phyloP scores from a whole-genome alignment of 1,140 invertebrate genomes.

The Nebria ingens region DNA sequence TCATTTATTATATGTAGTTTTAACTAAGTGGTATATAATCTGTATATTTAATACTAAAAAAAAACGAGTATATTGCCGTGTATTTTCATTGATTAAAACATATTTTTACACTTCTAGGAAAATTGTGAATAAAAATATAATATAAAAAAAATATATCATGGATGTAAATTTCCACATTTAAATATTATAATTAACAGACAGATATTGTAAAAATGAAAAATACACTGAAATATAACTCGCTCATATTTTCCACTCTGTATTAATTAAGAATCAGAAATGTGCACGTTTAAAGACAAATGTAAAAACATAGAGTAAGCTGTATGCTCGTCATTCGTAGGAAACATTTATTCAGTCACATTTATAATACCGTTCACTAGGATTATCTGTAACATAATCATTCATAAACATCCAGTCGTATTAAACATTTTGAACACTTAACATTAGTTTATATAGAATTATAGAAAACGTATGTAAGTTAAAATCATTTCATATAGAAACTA shows the following conservation, averaged over 20 bases:
- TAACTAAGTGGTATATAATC: not conserved
- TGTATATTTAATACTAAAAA: constrained; percentile 5
- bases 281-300: not conserved
- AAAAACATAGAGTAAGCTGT: not conserved
- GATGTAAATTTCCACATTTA: not conserved
- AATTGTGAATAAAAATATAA: constrained; percentile 9
- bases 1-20: not conserved
- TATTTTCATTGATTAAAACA: constrained; percentile 8
- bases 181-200: not conserved
- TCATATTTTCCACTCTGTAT: constrained; percentile 3
- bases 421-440: too few relatives aligned
- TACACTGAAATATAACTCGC: constrained; percentile 9
- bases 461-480: too few relatives aligned
- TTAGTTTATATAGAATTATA: too few relatives aligned
- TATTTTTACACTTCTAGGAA: constrained; percentile 9
- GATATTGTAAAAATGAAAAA: not conserved
- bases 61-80: constrained; percentile 6
- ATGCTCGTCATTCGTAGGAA: not conserved
- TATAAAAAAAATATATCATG: constrained; percentile 2
- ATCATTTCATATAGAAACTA: too few relatives aligned
- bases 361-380: too few relatives aligned
- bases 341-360: not conserved
- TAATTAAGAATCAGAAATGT: not conserved
- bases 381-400: too few relatives aligned
- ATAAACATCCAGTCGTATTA: too few relatives aligned